Conservation (phyloP, 2,888 invertebrate species). For the Mactromeris polynyma region DNA sequence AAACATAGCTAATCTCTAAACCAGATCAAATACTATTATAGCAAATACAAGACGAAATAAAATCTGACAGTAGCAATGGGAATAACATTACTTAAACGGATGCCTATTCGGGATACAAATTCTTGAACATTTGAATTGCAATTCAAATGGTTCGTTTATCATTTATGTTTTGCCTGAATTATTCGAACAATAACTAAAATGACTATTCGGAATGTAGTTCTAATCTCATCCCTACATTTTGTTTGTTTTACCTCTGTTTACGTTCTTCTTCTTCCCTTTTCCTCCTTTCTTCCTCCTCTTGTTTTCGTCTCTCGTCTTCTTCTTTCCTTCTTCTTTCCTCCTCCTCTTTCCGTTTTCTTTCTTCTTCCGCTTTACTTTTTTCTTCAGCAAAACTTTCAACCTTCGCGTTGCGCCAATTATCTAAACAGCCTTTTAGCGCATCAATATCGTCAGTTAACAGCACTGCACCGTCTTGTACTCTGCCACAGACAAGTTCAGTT, state of each 20-base stretch:
- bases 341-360: constrained; percentile 14
- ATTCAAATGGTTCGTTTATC: too few relatives aligned
- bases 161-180: too few relatives aligned
- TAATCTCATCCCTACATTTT: too few relatives aligned
- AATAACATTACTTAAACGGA: too few relatives aligned
- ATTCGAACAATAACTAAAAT: too few relatives aligned
- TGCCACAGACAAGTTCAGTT: constrained; percentile 27
- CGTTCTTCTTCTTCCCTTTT: constrained; percentile 1
- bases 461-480: constrained; percentile 21
- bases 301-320: constrained; percentile 6
- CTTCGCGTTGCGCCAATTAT: constrained; percentile 42
- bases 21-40: too few relatives aligned
- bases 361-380: constrained; percentile 6
- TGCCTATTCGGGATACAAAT: too few relatives aligned
- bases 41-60: too few relatives aligned
- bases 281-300: constrained; percentile 24
- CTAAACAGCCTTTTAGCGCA: constrained; percentile 37
- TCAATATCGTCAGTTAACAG: constrained; percentile 21
- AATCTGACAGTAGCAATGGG: too few relatives aligned
- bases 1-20: too few relatives aligned
- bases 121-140: too few relatives aligned
- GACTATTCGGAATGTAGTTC: too few relatives aligned
- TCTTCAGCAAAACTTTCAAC: constrained; percentile 41
- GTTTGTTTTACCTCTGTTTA: neutral
- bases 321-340: constrained; percentile 23